Conservation (phyloP, 2,797 vertebrate species). For the Mormyrus proboscirostris region DNA sequence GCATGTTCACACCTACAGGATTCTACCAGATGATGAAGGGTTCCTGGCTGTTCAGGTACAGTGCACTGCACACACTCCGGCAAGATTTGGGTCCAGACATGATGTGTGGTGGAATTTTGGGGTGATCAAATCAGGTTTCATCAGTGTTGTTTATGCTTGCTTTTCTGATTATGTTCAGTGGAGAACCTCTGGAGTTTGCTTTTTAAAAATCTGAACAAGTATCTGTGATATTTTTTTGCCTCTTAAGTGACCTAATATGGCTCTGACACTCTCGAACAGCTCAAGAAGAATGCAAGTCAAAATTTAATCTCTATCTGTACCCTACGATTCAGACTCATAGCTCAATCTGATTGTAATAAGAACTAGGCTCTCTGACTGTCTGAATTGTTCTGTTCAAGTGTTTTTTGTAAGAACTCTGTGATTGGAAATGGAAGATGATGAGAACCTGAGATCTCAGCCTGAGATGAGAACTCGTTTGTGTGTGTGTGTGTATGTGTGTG, state of each 20-base stretch:
- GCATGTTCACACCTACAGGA: conserved; percentile 92
- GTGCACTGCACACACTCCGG: neutral
- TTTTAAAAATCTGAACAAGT: neutral
- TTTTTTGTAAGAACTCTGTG: neutral
- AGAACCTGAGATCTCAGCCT: neutral
- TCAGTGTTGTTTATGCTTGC: neutral
- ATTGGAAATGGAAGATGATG: neutral
- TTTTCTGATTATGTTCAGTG: neutral
- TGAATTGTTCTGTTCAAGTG: neutral
- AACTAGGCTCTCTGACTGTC: neutral
- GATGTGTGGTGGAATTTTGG: neutral
- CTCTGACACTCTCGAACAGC: neutral
- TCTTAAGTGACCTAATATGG: neutral
- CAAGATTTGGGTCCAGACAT: too few species aligned
- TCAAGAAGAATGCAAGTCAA: neutral
- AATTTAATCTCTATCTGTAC: neutral
- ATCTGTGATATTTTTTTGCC: neutral
- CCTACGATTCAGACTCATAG: neutral
- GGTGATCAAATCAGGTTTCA: neutral
- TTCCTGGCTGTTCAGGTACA: conserved; percentile 89
- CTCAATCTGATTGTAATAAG: neutral
- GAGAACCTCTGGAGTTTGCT: neutral
- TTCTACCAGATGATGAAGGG: conserved; percentile 89
- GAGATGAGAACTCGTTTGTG: neutral
- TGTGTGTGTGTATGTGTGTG: neutral